phyloP scores from a whole-genome alignment of 2,113 vertebrate species.

The Gymnorhina tibicen region DNA sequence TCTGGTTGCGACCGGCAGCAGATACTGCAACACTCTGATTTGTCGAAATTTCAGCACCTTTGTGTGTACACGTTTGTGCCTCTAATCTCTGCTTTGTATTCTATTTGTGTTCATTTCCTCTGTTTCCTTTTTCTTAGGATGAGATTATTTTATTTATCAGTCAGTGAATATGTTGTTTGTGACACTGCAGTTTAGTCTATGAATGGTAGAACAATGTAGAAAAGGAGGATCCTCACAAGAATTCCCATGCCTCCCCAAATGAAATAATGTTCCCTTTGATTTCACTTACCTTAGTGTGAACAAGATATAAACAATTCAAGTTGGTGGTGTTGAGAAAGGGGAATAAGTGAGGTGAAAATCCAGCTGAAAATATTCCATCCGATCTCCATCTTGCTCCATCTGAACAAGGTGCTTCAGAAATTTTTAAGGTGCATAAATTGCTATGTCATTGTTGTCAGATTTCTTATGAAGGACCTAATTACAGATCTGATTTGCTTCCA shows the following conservation, averaged over 20 bases:
- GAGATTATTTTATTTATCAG: background rate
- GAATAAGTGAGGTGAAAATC: background rate
- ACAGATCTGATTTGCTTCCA: background rate
- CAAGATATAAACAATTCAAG: background rate
- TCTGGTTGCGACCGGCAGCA: background rate
- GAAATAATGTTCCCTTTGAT: background rate
- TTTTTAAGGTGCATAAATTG: background rate
- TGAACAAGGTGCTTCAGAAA: background rate
- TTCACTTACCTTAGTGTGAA: background rate
- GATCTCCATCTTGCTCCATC: background rate
- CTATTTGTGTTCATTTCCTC: background rate
- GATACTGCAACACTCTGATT: background rate
- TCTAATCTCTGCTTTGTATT: background rate
- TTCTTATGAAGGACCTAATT: background rate
- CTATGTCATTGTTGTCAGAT: background rate
- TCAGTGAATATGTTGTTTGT: background rate
- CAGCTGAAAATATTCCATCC: background rate
- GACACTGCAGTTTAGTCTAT: background rate
- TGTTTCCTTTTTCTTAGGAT: background rate
- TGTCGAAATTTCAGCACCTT: background rate
- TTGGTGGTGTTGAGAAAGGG: background rate
- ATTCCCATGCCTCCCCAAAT: background rate
- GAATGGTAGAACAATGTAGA: background rate
- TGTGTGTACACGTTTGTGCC: background rate
- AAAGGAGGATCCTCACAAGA: background rate